Evolutionary conservation across 2,888 invertebrate genomes (phyloP), one percentile per base, ranked within the genome.

Genomic region (Dasysyrphus tricinctus): DNA sequence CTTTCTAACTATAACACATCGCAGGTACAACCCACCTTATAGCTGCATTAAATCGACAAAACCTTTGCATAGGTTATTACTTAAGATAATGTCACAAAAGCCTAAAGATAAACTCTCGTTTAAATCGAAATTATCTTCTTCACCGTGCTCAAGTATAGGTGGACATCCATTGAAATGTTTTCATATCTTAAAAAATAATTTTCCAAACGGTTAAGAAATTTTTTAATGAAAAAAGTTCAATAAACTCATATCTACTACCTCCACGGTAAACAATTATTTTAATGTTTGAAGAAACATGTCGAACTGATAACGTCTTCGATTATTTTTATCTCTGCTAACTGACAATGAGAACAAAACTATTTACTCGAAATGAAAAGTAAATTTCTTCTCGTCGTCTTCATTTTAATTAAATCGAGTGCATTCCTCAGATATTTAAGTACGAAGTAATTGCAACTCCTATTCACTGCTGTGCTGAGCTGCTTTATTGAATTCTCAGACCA

Each of bases 331-430:
- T 34, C 14, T 16, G 24, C 6, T 12, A 9, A 37, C 34, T 14
- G 39, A 39, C 37, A 49, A 54, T 51, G 65, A 47, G 65, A 47
- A 16, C 54, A 54, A 51, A 65, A 65, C 47, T 42, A 61, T 42
- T 61, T 61, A 9, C n/a, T 61, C 39, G 24, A 24, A 8, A 5
- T 70, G 56, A 5, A 32, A 57, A 47, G 32, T 29, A 72, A 72
- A 34, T 47, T 32, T 57, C 72, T n/a, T n/a, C 72, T 47, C 16
- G 57, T 72, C 72, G 57, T 72, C 72, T 56, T 42, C 57, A 44
- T 42, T 72, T 57, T 57, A 72, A 72, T 57, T 57, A 32, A 59
- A 44, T 59, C 72, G 72, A 72, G 54, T 69, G 69, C 69, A 69
- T 69, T 69, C 69, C 69, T 54, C 4, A 69, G 12, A 69, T 39